Conservation (phyloP, 2,888 invertebrate genomes). For the Drosophila vallismaia region DNA sequence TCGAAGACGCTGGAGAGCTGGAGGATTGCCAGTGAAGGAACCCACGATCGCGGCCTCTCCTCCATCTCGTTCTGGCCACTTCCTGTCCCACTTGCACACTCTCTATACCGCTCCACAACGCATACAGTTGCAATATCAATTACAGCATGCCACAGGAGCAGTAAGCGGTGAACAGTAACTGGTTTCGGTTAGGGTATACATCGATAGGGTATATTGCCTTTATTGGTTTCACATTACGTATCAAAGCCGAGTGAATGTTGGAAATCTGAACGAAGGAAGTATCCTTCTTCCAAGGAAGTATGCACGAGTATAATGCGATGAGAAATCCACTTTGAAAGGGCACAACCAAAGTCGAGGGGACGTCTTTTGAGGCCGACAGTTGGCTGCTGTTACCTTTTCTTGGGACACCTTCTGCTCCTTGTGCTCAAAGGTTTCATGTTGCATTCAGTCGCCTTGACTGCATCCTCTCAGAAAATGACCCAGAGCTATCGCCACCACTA, state of each 20-base stretch:
- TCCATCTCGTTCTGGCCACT: slow-evolving; percentile 9
- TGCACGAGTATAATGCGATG: no score
- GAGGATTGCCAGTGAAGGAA: slow-evolving; percentile 36
- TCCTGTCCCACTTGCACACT: slow-evolving; percentile 7
- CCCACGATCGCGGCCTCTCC: slow-evolving; percentile 19
- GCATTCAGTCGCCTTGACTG: slow-evolving; percentile 69
- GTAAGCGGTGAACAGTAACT: slow-evolving; percentile 63
- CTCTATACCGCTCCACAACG: slow-evolving; percentile 19
- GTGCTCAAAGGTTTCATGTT: slow-evolving; percentile 69
- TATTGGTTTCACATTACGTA: background rate
- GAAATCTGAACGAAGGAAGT: no score
- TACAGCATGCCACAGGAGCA: slow-evolving; percentile 78
- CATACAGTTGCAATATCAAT: slow-evolving; percentile 75
- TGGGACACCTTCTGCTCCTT: slow-evolving; percentile 71
- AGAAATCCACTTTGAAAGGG: background rate
- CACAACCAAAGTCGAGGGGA: slow-evolving; percentile 3
- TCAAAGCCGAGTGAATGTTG: background rate
- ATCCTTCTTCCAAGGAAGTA: no score
- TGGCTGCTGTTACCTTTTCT: slow-evolving; percentile 49
- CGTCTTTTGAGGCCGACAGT: slow-evolving; percentile 32
- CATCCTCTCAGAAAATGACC: slow-evolving; percentile 73
- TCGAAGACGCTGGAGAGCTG: slow-evolving; percentile 16
- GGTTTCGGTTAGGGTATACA: slow-evolving; percentile 51
- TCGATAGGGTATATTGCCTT: slow-evolving; percentile 7
- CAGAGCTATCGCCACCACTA: slow-evolving; percentile 66